Conservation (phyloP, 2,888 invertebrate genomes). For the Ariolimax columbianus region DNA sequence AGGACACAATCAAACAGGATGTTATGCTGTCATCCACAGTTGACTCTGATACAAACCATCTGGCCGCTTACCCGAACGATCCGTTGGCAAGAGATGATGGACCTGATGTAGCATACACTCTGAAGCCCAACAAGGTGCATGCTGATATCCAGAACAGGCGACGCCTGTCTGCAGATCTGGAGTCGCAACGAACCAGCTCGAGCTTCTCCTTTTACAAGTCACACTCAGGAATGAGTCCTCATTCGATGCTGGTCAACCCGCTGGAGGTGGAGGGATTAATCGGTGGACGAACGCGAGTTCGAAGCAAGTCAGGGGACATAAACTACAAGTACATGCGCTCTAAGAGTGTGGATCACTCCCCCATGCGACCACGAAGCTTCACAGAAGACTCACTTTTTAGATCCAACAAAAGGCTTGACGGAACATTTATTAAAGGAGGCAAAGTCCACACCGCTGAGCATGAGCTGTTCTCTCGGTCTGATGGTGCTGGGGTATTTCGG, state of each 20-base stretch:
- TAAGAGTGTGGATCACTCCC: conserved; percentile 68
- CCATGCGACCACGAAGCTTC: conserved; percentile 68
- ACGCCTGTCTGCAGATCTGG: conserved; percentile 63
- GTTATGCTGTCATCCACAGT: conserved; percentile 55
- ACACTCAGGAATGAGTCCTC: conserved; percentile 38
- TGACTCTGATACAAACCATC: conserved; percentile 24
- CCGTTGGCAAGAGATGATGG: conserved; percentile 36
- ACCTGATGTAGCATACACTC: conserved; percentile 22
- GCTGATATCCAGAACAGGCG: conserved; percentile 49
- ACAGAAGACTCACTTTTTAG: conserved; percentile 67
- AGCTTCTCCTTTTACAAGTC: conserved; percentile 34
- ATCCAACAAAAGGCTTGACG: conserved; percentile 63
- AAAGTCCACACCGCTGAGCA: conserved; percentile 58
- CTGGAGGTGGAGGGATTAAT: conserved; percentile 47
- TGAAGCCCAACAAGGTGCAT: background rate
- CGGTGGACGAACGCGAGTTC: conserved; percentile 57
- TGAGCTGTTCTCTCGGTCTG: conserved; percentile 69
- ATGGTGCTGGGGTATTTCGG: conserved; percentile 88
- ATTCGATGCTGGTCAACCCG: conserved; percentile 35
- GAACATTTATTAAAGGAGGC: conserved; percentile 57
- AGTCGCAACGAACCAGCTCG: conserved; percentile 42
- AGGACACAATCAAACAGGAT: conserved; percentile 55
- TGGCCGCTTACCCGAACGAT: conserved; percentile 29
- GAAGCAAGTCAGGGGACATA: conserved; percentile 73
- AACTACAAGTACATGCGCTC: conserved; percentile 62